Percentiles rank a stretch among this genome's conserved stretches.
phyloP scores from a whole-genome alignment of 1,140 invertebrate species.

The Monochamus saltuarius region DNA sequence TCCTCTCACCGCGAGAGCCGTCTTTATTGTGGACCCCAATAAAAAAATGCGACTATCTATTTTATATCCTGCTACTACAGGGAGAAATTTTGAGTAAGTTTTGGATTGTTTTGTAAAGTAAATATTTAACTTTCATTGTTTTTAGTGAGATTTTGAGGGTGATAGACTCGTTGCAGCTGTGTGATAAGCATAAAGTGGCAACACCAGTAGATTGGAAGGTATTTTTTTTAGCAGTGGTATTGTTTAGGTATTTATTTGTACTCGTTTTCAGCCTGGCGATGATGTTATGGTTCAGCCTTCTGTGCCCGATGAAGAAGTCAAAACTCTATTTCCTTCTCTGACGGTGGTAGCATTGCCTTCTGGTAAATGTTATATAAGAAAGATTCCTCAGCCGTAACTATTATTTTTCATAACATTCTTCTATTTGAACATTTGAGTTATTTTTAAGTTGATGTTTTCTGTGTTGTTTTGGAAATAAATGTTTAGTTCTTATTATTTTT shows the following conservation, averaged over 20 bases:
- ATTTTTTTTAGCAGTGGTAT: slow-evolving; percentile 42
- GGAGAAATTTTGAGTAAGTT: slow-evolving; percentile 87
- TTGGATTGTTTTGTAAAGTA: neutral
- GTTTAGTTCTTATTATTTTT: too few species aligned
- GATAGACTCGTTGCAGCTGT: slow-evolving; percentile 86
- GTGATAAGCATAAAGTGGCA: slow-evolving; percentile 70
- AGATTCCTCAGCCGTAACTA: slow-evolving; percentile 54
- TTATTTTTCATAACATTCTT: too few species aligned
- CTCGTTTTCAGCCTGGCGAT: slow-evolving; percentile 65
- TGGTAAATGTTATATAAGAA: slow-evolving; percentile 75
- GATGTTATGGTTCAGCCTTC: slow-evolving; percentile 82
- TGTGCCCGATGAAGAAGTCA: slow-evolving; percentile 69
- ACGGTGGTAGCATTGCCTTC: slow-evolving; percentile 72
- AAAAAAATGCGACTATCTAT: slow-evolving; percentile 84
- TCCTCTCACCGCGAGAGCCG: slow-evolving; percentile 77
- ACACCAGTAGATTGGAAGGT: slow-evolving; percentile 89
- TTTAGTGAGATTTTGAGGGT: slow-evolving; percentile 85
- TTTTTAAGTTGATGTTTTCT: too few species aligned
- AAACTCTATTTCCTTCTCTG: slow-evolving; percentile 69
- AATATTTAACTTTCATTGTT: slow-evolving; percentile 36
- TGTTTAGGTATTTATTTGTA: slow-evolving; percentile 11
- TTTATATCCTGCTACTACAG: slow-evolving; percentile 88
- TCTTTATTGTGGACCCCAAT: slow-evolving; percentile 86
- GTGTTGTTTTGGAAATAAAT: too few species aligned
- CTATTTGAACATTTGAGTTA: too few species aligned